Evolutionary conservation across 2,113 vertebrate species (phyloP).

Genomic region (Perca fluviatilis): DNA sequence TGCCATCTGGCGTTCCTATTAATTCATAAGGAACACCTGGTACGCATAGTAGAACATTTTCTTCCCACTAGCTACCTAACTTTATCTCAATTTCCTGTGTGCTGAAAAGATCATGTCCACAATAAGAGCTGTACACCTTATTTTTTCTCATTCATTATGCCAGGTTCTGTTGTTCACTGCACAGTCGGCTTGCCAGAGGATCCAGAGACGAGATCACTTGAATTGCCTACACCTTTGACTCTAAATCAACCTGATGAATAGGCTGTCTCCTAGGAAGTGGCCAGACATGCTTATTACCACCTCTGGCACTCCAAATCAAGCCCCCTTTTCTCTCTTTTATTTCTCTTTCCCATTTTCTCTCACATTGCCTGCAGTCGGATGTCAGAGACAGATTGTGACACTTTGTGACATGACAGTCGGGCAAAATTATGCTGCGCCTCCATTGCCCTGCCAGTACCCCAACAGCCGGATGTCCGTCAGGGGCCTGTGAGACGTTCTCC

Average conservation of each 20-base stretch:
- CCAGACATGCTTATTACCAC: conserved; percentile 89
- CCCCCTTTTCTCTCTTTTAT: conserved; percentile 76
- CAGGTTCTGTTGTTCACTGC: background rate
- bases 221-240: conserved; percentile 85
- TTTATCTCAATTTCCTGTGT: conserved; percentile 5
- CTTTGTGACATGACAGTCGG: conserved; percentile 93
- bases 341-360: conserved; percentile 58
- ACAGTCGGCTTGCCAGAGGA: conserved; percentile 22
- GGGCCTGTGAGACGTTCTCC: conserved; percentile 75
- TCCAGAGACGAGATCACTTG: conserved; percentile 65
- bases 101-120: conserved; percentile 17
- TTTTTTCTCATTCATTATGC: conserved; percentile 39
- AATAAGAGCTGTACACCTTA: background rate
- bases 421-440: conserved; percentile 92
- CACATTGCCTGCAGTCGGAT: conserved; percentile 73
- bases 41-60: background rate
- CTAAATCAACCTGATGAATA: conserved; percentile 89
- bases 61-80: background rate
- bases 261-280: conserved; percentile 87
- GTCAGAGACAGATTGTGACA: conserved; percentile 95
- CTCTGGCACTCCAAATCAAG: conserved; percentile 92
- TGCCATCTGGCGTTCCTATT: conserved; percentile 16
- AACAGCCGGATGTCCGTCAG: conserved; percentile 87
- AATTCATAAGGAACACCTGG: conserved; percentile 44
- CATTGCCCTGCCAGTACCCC: conserved; percentile 91